phyloP scores from a whole-genome alignment of 2,797 vertebrate genomes.

The Microchirus variegatus region DNA sequence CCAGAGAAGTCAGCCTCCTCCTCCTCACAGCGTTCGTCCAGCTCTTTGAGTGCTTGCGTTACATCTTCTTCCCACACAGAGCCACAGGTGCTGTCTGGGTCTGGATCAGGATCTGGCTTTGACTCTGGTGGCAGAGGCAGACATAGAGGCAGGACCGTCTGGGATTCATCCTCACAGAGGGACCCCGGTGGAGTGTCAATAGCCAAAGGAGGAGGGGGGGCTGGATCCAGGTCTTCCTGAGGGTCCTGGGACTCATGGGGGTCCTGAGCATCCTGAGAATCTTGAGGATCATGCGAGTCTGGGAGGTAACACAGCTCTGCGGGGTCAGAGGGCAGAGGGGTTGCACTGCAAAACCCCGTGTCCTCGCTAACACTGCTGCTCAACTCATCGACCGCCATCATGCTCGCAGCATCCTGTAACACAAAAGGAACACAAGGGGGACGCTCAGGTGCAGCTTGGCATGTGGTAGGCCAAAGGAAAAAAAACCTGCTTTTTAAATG shows the following conservation, averaged over 20 bases:
- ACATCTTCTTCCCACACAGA: conserved; percentile 96
- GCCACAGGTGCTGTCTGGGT: conserved; percentile 86
- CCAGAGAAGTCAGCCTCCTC: conserved; percentile 95
- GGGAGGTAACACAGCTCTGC: conserved; percentile 86
- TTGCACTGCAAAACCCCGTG: conserved; percentile 86
- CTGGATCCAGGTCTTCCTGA: conserved; percentile 82
- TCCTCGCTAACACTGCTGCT: conserved; percentile 92
- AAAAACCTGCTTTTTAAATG: neutral
- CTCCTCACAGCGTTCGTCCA: conserved; percentile 96
- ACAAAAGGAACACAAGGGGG: conserved; percentile 34
- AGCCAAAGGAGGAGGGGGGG: conserved; percentile 80
- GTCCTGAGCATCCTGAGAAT: conserved; percentile 56
- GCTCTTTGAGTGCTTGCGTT: conserved; percentile 94
- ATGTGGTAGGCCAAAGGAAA: neutral
- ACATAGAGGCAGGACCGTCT: conserved; percentile 73
- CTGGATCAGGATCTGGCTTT: conserved; percentile 56
- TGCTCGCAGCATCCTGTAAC: conserved; percentile 86
- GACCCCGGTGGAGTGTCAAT: conserved; percentile 89
- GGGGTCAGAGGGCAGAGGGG: conserved; percentile 85
- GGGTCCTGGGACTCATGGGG: conserved; percentile 77
- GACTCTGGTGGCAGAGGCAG: conserved; percentile 49
- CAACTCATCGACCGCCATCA: conserved; percentile 88
- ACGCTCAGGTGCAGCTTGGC: conserved; percentile 27
- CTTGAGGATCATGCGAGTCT: conserved; percentile 80
- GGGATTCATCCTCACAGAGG: conserved; percentile 84